These are phyloP conservation scores for Lepisosteus oculatus DNA, from an alignment of 2,113 vertebrate genomes.

Conservation along the genomic window DNA sequence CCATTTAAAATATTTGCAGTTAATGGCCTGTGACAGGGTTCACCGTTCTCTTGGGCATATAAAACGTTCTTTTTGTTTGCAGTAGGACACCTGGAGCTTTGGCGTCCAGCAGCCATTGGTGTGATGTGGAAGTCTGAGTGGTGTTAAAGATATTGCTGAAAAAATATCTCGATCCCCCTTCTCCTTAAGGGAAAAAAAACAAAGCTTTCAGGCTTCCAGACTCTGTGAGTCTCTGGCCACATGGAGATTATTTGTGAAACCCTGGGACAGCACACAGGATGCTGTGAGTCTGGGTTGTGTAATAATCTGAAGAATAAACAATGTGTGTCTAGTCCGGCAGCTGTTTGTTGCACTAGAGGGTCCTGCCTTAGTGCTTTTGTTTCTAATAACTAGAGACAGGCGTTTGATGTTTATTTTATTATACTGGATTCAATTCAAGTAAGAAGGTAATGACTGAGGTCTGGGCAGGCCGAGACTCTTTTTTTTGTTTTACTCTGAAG, in stretches of 20 bases:
- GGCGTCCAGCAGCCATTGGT: not conserved
- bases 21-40: not conserved
- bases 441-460: constrained; percentile 2
- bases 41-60: not conserved
- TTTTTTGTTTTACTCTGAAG: not conserved
- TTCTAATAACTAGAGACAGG: not conserved
- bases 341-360: constrained; percentile 1
- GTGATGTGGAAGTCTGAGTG: not conserved
- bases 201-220: not conserved
- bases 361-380: constrained; percentile 3
- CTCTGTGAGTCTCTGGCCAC: not conserved
- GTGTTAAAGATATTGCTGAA: not conserved
- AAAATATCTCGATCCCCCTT: not conserved
- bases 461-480: not conserved
- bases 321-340: not conserved
- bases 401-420: not conserved
- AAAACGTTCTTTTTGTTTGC: not conserved
- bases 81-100: not conserved
- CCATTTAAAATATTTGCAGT: constrained; percentile 2
- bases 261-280: not conserved
- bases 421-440: not conserved
- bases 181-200: not conserved
- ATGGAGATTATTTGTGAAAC: constrained; percentile 1
- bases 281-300: not conserved
- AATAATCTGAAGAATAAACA: not conserved